phyloP scores from a whole-genome alignment of 2,113 vertebrate genomes.

The Caretta caretta region DNA sequence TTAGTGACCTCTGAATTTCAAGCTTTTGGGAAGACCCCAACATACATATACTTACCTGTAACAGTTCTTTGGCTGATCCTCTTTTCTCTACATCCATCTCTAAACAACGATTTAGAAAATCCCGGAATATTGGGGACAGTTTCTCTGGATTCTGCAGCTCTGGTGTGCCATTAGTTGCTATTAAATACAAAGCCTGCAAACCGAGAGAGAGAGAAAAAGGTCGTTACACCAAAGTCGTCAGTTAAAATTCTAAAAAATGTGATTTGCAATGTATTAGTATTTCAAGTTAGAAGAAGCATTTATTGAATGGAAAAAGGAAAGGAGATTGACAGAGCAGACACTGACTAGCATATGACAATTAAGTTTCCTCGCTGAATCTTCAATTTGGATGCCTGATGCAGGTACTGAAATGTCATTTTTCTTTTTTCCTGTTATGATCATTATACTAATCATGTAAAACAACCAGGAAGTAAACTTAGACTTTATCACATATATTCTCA shows the following conservation, averaged over 20 bases:
- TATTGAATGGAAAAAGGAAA: not conserved
- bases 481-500: not conserved
- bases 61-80: constrained; percentile 94
- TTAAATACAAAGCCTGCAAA: constrained; percentile 94
- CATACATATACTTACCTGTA: constrained; percentile 85
- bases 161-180: constrained; percentile 98
- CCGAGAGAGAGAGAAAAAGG: not conserved
- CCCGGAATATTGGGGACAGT: constrained; percentile 94
- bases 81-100: constrained; percentile 99
- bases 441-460: too few species aligned
- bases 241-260: not conserved
- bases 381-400: not conserved
- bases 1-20: not conserved
- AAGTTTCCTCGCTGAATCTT: not conserved
- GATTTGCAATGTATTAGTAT: not conserved
- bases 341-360: not conserved
- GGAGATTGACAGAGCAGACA: not conserved
- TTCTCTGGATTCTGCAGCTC: constrained; percentile 99
- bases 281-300: not conserved
- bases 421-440: not conserved
- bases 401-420: not conserved
- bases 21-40: not conserved
- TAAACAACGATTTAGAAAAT: constrained; percentile 96
- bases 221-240: not conserved
- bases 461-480: not conserved